A percentile compares a stretch with the other conserved stretches of the same genome.
These are phyloP conservation scores for Panthera leo DNA, from an alignment of 2,113 vertebrate genomes.

Conservation along the genomic window DNA sequence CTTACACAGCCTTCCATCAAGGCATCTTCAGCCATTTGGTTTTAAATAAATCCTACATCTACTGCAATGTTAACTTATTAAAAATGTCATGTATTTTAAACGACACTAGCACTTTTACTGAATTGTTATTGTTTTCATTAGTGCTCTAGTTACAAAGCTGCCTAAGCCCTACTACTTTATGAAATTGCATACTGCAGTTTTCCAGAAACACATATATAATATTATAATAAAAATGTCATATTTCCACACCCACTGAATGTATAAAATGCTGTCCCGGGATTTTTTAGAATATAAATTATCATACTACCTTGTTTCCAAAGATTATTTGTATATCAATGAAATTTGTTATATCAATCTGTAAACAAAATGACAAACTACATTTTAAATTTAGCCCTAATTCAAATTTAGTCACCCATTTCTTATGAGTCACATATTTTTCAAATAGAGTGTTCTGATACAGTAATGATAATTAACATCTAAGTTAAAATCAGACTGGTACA, in stretches of 20 bases:
- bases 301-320: constrained; percentile 23
- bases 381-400: constrained; percentile 30
- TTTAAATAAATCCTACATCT: not conserved
- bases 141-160: not conserved
- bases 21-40: not conserved
- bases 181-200: not conserved
- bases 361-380: not conserved
- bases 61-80: not conserved
- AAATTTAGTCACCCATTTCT: not conserved
- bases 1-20: not conserved
- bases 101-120: not conserved
- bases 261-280: not conserved
- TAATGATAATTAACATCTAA: not conserved
- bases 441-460: not conserved
- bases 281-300: constrained; percentile 2
- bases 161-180: not conserved
- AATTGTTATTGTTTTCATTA: not conserved
- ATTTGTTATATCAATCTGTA: not conserved
- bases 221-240: not conserved
- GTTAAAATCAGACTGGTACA: not conserved
- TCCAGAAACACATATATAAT: not conserved
- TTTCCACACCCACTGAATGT: not conserved
- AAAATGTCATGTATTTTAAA: not conserved
- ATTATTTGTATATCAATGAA: not conserved
- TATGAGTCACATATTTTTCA: not conserved